Conservation (phyloP, 2,888 invertebrate genomes). For the Ypsolopha sequella region DNA sequence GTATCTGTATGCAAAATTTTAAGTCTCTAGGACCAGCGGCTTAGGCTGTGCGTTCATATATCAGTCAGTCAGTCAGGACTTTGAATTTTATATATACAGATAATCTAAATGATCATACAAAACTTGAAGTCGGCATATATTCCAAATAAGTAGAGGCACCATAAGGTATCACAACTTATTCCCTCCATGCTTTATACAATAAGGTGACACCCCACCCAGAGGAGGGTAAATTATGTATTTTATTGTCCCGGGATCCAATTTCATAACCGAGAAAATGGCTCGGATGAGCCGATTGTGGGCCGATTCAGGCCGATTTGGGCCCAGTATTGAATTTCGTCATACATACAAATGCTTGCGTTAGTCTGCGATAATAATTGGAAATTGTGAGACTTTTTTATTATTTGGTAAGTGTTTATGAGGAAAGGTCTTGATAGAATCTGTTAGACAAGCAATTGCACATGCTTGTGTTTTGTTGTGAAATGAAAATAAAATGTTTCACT, state of each 20-base stretch:
- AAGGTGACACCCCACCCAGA: conserved; percentile 33
- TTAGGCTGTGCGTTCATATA: too few species aligned
- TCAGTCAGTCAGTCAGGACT: too few species aligned
- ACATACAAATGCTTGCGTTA: conserved; percentile 35
- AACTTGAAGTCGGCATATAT: too few species aligned
- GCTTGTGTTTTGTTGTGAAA: too few species aligned
- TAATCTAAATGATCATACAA: too few species aligned
- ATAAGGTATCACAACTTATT: neutral
- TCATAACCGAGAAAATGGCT: conserved; percentile 33
- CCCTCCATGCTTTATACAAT: conserved; percentile 33
- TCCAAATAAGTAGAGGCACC: neutral
- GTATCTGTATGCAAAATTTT: too few species aligned
- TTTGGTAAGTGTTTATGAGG: neutral
- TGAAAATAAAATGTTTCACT: too few species aligned
- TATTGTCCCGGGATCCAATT: conserved; percentile 53
- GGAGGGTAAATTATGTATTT: conserved; percentile 55
- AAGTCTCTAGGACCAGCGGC: too few species aligned
- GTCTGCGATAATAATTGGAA: conserved; percentile 1
- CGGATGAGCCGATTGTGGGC: conserved; percentile 6
- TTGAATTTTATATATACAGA: too few species aligned
- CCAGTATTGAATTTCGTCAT: conserved; percentile 49
- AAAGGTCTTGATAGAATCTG: neutral
- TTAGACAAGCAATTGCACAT: too few species aligned
- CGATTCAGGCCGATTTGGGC: conserved; percentile 11
- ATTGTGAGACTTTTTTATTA: neutral